phyloP scores from a whole-genome alignment of 2,888 invertebrate species.

The Amiota communis region DNA sequence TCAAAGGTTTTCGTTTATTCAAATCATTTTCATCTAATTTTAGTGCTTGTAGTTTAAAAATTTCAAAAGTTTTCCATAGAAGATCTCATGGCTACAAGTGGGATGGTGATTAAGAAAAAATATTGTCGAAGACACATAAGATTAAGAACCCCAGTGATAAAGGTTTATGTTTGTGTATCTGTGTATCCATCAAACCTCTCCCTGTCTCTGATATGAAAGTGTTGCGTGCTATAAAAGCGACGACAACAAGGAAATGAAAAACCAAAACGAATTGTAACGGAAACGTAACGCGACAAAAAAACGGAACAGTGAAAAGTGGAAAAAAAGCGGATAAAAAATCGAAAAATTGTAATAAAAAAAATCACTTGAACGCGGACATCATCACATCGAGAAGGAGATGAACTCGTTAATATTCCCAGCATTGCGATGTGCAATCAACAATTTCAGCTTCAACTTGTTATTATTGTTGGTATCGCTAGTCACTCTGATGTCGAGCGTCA shows the following conservation, averaged over 20 bases:
- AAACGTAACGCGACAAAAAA: constrained; percentile 40
- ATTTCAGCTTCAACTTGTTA: constrained; percentile 8
- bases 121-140: no score
- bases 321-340: constrained; percentile 8
- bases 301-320: background rate
- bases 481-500: constrained; percentile 37
- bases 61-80: no score
- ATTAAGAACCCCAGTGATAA: no score
- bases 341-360: constrained; percentile 1
- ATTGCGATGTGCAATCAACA: constrained; percentile 21
- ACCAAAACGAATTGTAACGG: constrained; percentile 31
- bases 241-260: constrained; percentile 8
- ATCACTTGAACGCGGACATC: background rate
- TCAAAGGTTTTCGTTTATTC: no score
- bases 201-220: constrained; percentile 10
- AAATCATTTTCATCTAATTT: no score
- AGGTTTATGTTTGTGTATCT: background rate
- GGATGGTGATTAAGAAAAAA: no score
- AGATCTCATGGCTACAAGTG: no score
- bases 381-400: constrained; percentile 37
- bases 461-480: constrained; percentile 31
- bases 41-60: no score
- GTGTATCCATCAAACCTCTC: background rate
- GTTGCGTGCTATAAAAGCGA: constrained; percentile 51
- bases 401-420: constrained; percentile 57